phyloP scores from a whole-genome alignment of 2,888 invertebrate species.

The Tanypteryx hageni region DNA sequence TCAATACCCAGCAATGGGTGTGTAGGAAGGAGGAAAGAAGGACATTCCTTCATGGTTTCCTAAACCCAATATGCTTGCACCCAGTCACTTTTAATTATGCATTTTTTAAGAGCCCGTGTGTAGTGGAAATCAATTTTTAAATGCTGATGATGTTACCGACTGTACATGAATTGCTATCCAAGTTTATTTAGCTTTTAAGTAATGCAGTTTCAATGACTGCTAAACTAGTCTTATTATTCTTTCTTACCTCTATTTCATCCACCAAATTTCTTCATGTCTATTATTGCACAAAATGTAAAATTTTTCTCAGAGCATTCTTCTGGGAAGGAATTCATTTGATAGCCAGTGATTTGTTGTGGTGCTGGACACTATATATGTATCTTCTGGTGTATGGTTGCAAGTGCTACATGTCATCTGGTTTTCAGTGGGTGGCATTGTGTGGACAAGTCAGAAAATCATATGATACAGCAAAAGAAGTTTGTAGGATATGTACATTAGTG shows the following conservation, averaged over 20 bases:
- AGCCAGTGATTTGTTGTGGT: conserved; percentile 56
- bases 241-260: conserved; percentile 31
- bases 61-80: neutral
- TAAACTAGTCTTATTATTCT: conserved; percentile 48
- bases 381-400: conserved; percentile 61
- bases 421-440: conserved; percentile 27
- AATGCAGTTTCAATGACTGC: conserved; percentile 52
- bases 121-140: conserved; percentile 7
- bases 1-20: conserved; percentile 49
- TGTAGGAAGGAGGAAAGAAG: conserved; percentile 60
- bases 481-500: conserved; percentile 45
- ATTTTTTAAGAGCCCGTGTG: conserved; percentile 30
- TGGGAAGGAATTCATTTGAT: conserved; percentile 42
- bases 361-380: conserved; percentile 45
- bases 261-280: conserved; percentile 23
- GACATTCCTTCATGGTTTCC: conserved; percentile 25
- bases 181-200: conserved; percentile 43
- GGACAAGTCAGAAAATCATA: conserved; percentile 42
- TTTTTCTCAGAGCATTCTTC: conserved; percentile 39
- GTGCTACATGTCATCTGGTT: conserved; percentile 50
- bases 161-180: neutral
- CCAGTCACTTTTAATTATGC: conserved; percentile 4
- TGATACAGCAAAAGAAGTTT: conserved; percentile 17
- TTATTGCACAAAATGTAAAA: neutral
- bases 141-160: conserved; percentile 41